Evolutionary conservation across 1,140 invertebrate species (phyloP).

Genomic region (Ganaspis sp.): DNA sequence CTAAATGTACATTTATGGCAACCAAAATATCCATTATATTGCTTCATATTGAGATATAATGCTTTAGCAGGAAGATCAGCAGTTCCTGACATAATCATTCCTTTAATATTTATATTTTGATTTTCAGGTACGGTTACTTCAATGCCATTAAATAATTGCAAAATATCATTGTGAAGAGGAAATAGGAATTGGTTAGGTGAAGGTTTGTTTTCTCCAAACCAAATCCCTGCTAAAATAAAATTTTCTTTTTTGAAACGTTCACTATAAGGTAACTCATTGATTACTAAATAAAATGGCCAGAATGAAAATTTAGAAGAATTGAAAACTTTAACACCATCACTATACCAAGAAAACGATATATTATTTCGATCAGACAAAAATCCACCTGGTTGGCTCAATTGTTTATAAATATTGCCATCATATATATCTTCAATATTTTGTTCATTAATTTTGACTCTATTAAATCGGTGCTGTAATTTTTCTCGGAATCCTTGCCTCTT

Average conservation of each 20-base stretch:
- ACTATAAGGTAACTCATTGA: conserved; percentile 50
- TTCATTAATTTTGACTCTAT: conserved; percentile 42
- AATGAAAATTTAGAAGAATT: conserved; percentile 24
- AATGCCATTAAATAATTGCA: conserved; percentile 36
- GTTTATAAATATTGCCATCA: conserved; percentile 50
- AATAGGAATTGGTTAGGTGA: conserved; percentile 39
- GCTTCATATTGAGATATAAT: not conserved
- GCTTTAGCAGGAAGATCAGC: conserved; percentile 15
- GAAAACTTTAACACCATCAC: not conserved
- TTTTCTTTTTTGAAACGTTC: too few species aligned
- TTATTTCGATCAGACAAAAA: conserved; percentile 40
- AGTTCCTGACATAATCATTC: conserved; percentile 10
- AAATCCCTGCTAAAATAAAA: too few species aligned
- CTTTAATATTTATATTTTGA: not conserved
- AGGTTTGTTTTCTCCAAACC: conserved; percentile 33
- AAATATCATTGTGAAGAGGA: conserved; percentile 33
- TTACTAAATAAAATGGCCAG: conserved; percentile 58
- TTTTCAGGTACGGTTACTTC: conserved; percentile 9
- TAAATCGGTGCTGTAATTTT: conserved; percentile 22
- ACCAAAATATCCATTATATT: not conserved
- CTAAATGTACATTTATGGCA: conserved; percentile 26
- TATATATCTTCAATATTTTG: conserved; percentile 51
- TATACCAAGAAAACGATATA: not conserved
- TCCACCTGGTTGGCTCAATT: not conserved
- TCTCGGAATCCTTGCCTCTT: conserved; percentile 36